Evolutionary conservation across 2,888 invertebrate genomes (phyloP).

Genomic region (Ormyrus nitidulus): DNA sequence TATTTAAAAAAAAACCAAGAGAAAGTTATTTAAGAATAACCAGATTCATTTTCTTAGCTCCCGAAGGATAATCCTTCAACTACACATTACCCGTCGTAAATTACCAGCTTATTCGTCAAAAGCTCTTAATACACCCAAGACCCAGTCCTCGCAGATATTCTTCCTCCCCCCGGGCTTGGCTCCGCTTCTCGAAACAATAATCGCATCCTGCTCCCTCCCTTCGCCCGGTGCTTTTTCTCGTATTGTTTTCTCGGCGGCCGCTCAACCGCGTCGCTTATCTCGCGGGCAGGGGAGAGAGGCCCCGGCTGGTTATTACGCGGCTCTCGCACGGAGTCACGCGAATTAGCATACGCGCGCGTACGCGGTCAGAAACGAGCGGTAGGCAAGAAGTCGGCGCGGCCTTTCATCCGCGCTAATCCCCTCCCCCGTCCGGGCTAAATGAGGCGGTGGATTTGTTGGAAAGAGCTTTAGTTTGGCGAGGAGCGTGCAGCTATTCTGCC

Average conservation of each 20-base stretch:
- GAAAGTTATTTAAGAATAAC: not conserved
- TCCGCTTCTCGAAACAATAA: too few relatives aligned
- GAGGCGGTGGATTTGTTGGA: constrained; percentile 75
- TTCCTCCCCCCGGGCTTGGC: too few relatives aligned
- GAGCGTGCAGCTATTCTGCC: not conserved
- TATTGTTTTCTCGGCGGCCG: constrained; percentile 24
- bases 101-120: not conserved
- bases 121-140: not conserved
- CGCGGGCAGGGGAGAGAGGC: not conserved
- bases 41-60: not conserved
- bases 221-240: constrained; percentile 14
- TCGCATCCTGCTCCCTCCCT: too few relatives aligned
- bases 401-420: constrained; percentile 70
- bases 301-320: constrained; percentile 60
- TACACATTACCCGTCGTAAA: not conserved
- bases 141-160: not conserved
- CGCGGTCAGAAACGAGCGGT: constrained; percentile 71
- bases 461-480: constrained; percentile 71
- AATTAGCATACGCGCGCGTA: constrained; percentile 70
- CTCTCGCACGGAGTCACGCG: constrained; percentile 52
- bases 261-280: constrained; percentile 31
- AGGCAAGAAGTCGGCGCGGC: constrained; percentile 68
- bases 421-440: constrained; percentile 69
- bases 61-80: too few relatives aligned
- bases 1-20: too few relatives aligned